These are phyloP conservation scores for Phaethon lepturus DNA, from an alignment of 2,113 vertebrate genomes.

Conservation along the genomic window DNA sequence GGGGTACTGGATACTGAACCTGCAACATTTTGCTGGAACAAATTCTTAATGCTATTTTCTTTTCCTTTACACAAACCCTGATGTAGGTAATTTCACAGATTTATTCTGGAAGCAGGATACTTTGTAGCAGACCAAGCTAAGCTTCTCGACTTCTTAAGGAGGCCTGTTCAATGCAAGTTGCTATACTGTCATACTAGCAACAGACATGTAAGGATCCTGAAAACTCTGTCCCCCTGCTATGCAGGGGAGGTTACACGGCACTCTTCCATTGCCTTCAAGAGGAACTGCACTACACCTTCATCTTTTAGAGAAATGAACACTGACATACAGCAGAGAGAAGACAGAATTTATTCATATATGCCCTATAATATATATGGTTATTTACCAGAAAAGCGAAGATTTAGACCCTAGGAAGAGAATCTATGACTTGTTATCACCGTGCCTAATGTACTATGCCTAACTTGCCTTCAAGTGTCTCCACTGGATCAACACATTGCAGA, in stretches of 20 bases:
- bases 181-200: background rate
- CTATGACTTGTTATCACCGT: background rate
- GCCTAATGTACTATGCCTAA: background rate
- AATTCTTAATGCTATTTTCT: background rate
- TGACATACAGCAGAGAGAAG: background rate
- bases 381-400: background rate
- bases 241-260: background rate
- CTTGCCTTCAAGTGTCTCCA: background rate
- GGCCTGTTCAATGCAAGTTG: background rate
- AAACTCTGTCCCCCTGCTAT: no score
- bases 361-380: background rate
- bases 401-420: background rate
- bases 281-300: background rate
- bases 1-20: background rate
- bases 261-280: background rate
- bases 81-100: background rate
- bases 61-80: background rate
- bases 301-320: background rate
- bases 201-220: background rate
- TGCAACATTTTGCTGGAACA: background rate
- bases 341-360: background rate
- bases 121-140: background rate
- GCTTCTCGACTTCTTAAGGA: background rate
- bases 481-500: background rate
- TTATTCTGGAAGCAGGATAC: background rate